Evolutionary conservation across 2,797 vertebrate species (phyloP).

Genomic region (Petrocephalus schoutedeni): DNA sequence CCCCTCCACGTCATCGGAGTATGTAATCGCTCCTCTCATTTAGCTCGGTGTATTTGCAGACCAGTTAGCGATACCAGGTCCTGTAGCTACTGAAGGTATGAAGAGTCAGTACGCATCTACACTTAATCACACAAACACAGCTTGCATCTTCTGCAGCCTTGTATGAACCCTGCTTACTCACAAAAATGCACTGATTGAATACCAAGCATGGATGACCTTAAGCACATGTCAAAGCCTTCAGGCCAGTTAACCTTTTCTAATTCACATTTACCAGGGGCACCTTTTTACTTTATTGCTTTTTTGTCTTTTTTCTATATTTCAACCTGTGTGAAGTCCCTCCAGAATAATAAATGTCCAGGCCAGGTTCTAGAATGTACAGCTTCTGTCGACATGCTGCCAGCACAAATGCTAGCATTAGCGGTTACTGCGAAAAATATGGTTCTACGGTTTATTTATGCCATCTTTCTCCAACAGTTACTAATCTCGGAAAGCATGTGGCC

Average conservation of each 20-base stretch:
- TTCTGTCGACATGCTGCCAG: neutral
- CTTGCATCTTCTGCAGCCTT: neutral
- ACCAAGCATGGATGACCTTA: neutral
- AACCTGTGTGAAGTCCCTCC: neutral
- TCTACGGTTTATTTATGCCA: neutral
- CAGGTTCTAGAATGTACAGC: neutral
- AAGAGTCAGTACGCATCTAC: neutral
- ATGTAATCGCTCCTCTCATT: conserved; percentile 20
- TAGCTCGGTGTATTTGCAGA: conserved; percentile 29
- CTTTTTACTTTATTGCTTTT: neutral
- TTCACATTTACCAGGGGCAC: conserved; percentile 6
- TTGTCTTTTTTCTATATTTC: neutral
- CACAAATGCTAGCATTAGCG: neutral
- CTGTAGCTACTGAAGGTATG: neutral
- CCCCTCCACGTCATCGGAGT: neutral
- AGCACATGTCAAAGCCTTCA: neutral
- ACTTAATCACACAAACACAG: conserved; percentile 14
- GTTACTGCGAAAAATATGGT: neutral
- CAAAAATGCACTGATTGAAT: neutral
- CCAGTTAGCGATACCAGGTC: conserved; percentile 17
- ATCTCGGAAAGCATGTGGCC: conserved; percentile 51
- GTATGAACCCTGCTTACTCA: conserved; percentile 11
- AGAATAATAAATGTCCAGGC: neutral
- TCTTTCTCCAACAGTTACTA: conserved; percentile 40
- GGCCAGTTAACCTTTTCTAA: neutral